Evolutionary conservation across 2,797 vertebrate species (phyloP).

Genomic region (Karalla daura): DNA sequence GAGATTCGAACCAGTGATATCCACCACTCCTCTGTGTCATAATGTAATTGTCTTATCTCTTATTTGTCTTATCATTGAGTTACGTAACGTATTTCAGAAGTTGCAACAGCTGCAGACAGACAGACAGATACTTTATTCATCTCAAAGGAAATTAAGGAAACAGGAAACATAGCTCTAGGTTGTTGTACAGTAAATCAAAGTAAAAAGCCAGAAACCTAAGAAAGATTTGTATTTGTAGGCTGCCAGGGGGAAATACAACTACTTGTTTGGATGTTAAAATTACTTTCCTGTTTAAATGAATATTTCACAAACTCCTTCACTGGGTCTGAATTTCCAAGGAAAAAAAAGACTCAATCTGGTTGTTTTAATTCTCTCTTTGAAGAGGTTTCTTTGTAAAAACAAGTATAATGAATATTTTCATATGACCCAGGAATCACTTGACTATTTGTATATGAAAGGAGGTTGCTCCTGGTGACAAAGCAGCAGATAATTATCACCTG

Average conservation of each 20-base stretch:
- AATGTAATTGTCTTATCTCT: background rate
- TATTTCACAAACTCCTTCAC: background rate
- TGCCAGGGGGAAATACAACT: background rate
- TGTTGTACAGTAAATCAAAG: no score
- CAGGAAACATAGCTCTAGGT: background rate
- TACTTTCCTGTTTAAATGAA: background rate
- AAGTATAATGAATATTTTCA: background rate
- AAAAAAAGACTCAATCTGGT: background rate
- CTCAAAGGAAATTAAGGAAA: background rate
- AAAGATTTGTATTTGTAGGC: no score
- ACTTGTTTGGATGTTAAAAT: slow-evolving; percentile 2
- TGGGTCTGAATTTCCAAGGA: no score
- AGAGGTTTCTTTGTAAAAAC: background rate
- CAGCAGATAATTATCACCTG: background rate
- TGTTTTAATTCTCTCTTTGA: no score
- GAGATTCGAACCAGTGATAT: no score
- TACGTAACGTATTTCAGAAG: background rate
- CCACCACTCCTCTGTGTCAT: no score
- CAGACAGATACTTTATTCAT: background rate
- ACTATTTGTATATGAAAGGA: background rate
- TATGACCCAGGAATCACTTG: background rate
- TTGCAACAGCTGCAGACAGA: background rate
- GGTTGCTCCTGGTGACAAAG: background rate
- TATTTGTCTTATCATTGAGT: background rate
- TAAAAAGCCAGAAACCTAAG: no score